Evolutionary conservation across 2,888 invertebrate genomes (phyloP), one percentile per base, ranked within the genome.

Genomic region (Marasmarcha lunaedactyla): DNA sequence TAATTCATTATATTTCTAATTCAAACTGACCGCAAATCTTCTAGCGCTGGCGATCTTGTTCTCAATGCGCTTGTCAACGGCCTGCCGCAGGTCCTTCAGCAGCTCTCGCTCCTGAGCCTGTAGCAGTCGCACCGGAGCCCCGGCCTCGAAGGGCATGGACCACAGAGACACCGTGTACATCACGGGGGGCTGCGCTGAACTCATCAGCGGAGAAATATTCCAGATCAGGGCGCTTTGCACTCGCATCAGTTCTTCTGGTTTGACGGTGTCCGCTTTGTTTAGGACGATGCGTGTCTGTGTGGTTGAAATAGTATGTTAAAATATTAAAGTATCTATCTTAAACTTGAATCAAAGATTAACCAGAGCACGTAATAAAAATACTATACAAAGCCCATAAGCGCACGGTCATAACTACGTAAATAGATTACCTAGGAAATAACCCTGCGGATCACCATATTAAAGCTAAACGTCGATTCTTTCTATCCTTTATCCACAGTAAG

Each of bases 191-290:
- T 96, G 95, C 36, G 94, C 91, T 36, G 95, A 95, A 46, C 95
- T 95, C 92, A 97, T 94, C 55, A 97, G 78, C 3, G 97, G 97
- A n/a, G 95, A 95, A 56, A 97, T 93, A 70, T 95, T 96, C 97
- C 97, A 97, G 59, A 97, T 94, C 39, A 97, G 85, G 9, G 94
- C 95, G 51, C 95, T 94, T 71, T 97, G 96, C 1, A 97, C 95
- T 50, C 95, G 88, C 90, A 97, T 90, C 49, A 97, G 73, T 71
- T 97, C 96, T 65, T 95, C 95, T 0, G 95, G 93, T 60, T 93
- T 92, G 34, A 97, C 93, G 50, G 90, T 91, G 71, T 97, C 97
- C 15, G 95, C 97, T 83, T 97, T 97, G 86, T 97, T 97, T 44
- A 97, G 84, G 55, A 97, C 87, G 59, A 97, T 95, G 54, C 96